Evolutionary conservation across 2,797 vertebrate genomes (phyloP).

Genomic region (Melanotaenia maccullochi): DNA sequence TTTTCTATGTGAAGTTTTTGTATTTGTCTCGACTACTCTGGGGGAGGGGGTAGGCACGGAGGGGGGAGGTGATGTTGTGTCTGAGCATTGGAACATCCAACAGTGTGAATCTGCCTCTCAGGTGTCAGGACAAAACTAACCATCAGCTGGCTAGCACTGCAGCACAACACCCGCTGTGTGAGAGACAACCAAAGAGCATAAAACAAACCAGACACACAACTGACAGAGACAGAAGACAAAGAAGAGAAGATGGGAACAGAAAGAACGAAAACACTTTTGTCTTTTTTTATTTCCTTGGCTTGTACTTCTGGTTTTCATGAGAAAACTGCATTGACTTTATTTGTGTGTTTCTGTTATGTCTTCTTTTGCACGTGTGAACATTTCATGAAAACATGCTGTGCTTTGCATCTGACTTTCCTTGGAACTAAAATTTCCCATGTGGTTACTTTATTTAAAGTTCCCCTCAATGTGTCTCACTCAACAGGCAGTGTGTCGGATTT

Average conservation of each 20-base stretch:
- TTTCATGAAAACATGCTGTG: conserved; percentile 7
- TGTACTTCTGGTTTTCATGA: not conserved
- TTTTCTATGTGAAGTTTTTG: not conserved
- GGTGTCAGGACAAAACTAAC: conserved; percentile 1
- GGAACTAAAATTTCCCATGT: conserved; percentile 8
- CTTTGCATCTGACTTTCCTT: conserved; percentile 10
- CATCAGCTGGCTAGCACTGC: not conserved
- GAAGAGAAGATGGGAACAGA: not conserved
- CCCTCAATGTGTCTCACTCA: not conserved
- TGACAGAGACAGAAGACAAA: not conserved
- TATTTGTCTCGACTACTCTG: not conserved
- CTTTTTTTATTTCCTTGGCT: not conserved
- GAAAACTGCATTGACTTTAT: not conserved
- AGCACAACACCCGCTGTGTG: not conserved
- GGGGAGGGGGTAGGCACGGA: not conserved
- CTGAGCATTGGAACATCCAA: not conserved
- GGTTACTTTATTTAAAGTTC: not conserved
- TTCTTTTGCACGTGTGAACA: conserved; percentile 13
- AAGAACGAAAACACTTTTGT: not conserved
- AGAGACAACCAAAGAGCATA: not conserved
- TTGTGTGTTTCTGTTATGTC: not conserved
- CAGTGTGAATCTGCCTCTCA: conserved; percentile 5
- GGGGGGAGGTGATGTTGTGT: not conserved
- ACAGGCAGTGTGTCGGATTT: not conserved
- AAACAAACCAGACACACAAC: not conserved